Percentiles rank a stretch among this genome's conserved stretches.
These are phyloP conservation scores for Lasioglossum pauxillum DNA, from an alignment of 2,888 invertebrate genomes.

Conservation along the genomic window DNA sequence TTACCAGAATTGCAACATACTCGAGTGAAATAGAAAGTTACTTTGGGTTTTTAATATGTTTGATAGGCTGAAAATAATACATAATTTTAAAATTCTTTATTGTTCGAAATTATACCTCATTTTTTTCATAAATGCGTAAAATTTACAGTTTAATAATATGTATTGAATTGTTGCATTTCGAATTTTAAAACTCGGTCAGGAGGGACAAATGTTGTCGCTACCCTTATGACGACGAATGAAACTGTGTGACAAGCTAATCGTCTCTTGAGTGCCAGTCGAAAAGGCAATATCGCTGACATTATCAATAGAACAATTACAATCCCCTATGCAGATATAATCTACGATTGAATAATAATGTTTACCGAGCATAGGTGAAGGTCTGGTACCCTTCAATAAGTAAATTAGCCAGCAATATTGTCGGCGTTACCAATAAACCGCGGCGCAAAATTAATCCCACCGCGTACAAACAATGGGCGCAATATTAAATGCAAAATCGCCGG, in stretches of 20 bases:
- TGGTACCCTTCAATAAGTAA: constrained; percentile 60
- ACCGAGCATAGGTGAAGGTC: constrained; percentile 39
- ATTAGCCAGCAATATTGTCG: constrained; percentile 64
- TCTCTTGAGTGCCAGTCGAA: constrained; percentile 9
- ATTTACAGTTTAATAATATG: too few relatives aligned
- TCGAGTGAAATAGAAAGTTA: too few relatives aligned
- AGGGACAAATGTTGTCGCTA: neutral
- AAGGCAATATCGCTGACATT: constrained; percentile 12
- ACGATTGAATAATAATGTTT: constrained; percentile 51
- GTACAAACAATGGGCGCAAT: constrained; percentile 59
- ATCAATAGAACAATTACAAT: constrained; percentile 27
- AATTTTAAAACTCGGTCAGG: neutral
- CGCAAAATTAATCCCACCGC: constrained; percentile 66
- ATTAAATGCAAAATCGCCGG: constrained; percentile 60
- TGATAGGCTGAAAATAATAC: too few relatives aligned
- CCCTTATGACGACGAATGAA: neutral
- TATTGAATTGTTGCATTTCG: neutral
- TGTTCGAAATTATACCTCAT: too few relatives aligned
- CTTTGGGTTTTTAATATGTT: too few relatives aligned
- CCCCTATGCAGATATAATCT: constrained; percentile 23
- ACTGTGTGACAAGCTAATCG: constrained; percentile 18
- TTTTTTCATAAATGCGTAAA: too few relatives aligned
- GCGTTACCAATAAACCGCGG: constrained; percentile 59
- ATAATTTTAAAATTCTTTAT: too few relatives aligned
- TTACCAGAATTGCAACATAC: too few relatives aligned